A percentile compares a stretch with the other conserved stretches of the same genome.
phyloP scores from a whole-genome alignment of 2,888 invertebrate genomes.

The Brachypalpus laphriformis region DNA sequence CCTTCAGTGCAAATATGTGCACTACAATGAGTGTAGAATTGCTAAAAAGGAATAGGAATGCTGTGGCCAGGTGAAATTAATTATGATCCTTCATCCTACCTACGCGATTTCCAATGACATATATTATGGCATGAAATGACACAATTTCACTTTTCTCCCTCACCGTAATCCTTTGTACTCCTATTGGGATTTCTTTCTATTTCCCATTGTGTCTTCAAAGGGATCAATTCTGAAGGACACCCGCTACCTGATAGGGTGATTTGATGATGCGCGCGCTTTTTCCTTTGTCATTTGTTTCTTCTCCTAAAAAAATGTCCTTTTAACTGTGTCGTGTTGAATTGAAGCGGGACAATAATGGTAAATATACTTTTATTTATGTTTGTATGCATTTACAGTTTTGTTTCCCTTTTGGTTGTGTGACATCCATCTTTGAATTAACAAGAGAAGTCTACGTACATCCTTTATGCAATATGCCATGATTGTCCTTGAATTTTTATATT shows the following conservation, averaged over 20 bases:
- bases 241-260: constrained; percentile 66
- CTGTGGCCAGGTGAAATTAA: constrained; percentile 39
- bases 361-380: constrained; percentile 54
- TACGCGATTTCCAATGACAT: constrained; percentile 33
- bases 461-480: constrained; percentile 7
- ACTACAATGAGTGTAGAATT: constrained; percentile 27
- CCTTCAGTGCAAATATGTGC: constrained; percentile 23
- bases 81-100: constrained; percentile 23
- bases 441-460: constrained; percentile 19
- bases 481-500: constrained; percentile 18
- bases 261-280: constrained; percentile 55
- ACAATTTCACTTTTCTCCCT: constrained; percentile 79
- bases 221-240: constrained; percentile 49
- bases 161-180: constrained; percentile 56
- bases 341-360: constrained; percentile 12
- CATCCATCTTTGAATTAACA: constrained; percentile 55
- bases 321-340: constrained; percentile 52
- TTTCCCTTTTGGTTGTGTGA: constrained; percentile 44
- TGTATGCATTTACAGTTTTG: constrained; percentile 45
- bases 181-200: constrained; percentile 49
- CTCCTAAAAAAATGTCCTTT: constrained; percentile 31
- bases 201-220: constrained; percentile 35
- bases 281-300: constrained; percentile 3
- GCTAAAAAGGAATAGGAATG: constrained; percentile 4
- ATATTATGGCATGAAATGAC: constrained; percentile 79